Conservation (phyloP, 2,113 vertebrate genomes). For the Ictalurus furcatus region DNA sequence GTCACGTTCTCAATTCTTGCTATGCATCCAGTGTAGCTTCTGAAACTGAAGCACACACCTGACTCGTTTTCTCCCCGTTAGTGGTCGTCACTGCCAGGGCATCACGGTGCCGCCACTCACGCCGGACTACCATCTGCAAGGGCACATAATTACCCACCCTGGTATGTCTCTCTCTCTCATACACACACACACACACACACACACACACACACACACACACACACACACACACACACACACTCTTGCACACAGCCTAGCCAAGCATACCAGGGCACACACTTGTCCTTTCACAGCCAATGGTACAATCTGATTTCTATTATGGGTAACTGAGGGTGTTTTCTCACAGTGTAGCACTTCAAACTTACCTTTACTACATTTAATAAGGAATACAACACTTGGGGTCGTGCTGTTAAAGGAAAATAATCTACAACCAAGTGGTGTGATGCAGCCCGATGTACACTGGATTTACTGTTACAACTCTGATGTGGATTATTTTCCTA, state of each 20-base stretch:
- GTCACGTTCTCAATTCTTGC: neutral
- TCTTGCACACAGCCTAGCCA: neutral
- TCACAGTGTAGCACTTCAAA: too few relatives aligned
- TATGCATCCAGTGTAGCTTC: constrained; percentile 5
- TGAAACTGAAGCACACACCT: constrained; percentile 82
- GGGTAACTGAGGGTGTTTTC: neutral
- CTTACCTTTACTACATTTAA: too few relatives aligned
- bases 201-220: neutral
- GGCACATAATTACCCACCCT: constrained; percentile 45
- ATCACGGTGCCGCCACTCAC: constrained; percentile 75
- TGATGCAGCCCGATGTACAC: too few relatives aligned
- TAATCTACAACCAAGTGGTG: too few relatives aligned
- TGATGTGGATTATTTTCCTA: too few relatives aligned
- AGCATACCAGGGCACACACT: neutral
- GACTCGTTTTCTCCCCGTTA: constrained; percentile 79
- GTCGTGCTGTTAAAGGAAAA: too few relatives aligned
- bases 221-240: neutral
- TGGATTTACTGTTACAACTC: too few relatives aligned
- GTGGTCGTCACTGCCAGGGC: constrained; percentile 73
- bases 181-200: neutral
- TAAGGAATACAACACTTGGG: too few relatives aligned
- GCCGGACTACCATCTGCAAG: constrained; percentile 78
- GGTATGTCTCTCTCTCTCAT: neutral
- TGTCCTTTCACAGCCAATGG: neutral
- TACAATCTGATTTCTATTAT: neutral